A percentile compares a stretch with the other conserved stretches of the same genome.
phyloP scores from a whole-genome alignment of 2,888 invertebrate species.

The Drepana falcataria region DNA sequence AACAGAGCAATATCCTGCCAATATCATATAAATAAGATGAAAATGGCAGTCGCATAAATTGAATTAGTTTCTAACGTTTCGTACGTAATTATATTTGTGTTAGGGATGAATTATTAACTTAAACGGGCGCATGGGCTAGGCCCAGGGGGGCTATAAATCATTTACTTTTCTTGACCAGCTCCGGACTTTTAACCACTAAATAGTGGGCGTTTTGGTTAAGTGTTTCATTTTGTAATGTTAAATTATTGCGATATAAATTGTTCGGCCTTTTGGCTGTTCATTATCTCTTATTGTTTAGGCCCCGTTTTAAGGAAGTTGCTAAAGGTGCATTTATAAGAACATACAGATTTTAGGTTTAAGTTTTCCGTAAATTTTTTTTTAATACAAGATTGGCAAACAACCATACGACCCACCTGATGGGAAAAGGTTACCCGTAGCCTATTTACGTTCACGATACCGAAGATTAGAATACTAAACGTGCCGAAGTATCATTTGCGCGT shows the following conservation, averaged over 20 bases:
- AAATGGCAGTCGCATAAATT: constrained; percentile 8
- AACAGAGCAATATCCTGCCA: no score
- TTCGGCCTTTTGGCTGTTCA: neutral
- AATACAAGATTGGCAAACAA: no score
- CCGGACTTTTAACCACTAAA: neutral
- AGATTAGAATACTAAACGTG: no score
- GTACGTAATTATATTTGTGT: constrained; percentile 28
- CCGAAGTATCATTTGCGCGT: no score
- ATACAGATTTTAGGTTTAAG: no score
- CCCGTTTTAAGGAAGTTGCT: no score
- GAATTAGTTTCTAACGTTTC: constrained; percentile 24
- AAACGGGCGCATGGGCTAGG: constrained; percentile 5
- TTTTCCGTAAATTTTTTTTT: no score
- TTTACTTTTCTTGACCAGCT: constrained; percentile 9
- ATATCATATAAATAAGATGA: neutral
- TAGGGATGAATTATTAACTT: constrained; percentile 28
- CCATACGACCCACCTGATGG: no score
- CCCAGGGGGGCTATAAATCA: constrained; percentile 23
- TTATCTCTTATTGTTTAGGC: neutral
- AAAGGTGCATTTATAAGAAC: no score
- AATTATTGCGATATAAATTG: neutral
- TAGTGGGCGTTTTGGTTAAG: neutral
- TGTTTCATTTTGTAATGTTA: neutral
- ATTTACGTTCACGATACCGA: no score
- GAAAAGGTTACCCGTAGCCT: no score